Base-by-base conservation (phyloP, 2,888 invertebrate genomes). In the Taenaris catops region DNA sequence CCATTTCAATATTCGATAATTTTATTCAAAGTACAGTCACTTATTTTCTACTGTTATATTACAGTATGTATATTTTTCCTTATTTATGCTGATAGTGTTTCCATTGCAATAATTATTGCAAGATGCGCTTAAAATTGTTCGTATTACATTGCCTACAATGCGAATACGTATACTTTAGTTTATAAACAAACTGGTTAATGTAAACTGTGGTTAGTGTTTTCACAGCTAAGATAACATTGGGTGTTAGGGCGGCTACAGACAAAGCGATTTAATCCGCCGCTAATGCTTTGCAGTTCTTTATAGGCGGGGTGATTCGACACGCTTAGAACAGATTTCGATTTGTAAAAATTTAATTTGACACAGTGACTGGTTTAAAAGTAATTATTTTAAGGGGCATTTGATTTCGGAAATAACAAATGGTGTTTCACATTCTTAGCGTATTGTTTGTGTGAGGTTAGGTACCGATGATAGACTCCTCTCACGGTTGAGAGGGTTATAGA, bases 251-350 rank as follows among this genome's bases (percentile, higher is more conserved):
- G 49, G 44, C 38, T 33, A 32, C 51, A 52, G 50, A 58, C 60
- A 56, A 49, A 53, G 52, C 51, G 49, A 51, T 48, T 51, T 69
- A 72, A 75, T 72, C 71, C 66, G 44, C 45, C 41, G 56, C 56
- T 69, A 65, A 73, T 69, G 64, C 63, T 63, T 55, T 55, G 55
- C 53, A 49, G 54, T 53, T 48, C 19, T 19, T 19, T 43, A 48
- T 51, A 14, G 53, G 50, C 50, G 55, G 79, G 73, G 70, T 55
- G 64, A 78, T 81, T 78, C 49, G 74, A 36, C 40, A 49, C 70
- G 72, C 73, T 63, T 53, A 43, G 55, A 55, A 50, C 55, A 51
- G 69, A 70, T 69, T 71, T 64, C 57, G 58, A 65, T 63, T 67
- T 55, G 51, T 52, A 25, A 54, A n/a, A 55, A 55, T 62, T 53